Conservation (phyloP, 2,113 vertebrate genomes). For the Chrysochloris asiatica region DNA sequence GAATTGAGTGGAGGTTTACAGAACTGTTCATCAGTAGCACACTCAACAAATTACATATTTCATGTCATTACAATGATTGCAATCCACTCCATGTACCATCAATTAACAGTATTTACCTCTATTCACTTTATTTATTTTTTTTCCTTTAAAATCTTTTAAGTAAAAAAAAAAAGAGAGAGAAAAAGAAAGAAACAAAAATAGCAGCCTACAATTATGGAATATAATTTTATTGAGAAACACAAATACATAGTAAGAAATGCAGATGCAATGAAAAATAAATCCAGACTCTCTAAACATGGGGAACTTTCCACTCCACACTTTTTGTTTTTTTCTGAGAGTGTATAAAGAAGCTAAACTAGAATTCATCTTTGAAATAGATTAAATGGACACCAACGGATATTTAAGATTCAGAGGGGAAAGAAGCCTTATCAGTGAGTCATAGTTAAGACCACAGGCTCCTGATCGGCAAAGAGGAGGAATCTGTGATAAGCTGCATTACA, state of each 20-base stretch:
- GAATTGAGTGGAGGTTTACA: too few species aligned
- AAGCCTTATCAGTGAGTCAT: constrained; percentile 5
- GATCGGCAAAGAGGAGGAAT: constrained; percentile 45
- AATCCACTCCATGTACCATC: too few species aligned
- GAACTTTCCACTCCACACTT: not conserved
- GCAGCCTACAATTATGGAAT: not conserved
- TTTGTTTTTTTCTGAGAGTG: not conserved
- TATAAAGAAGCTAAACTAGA: constrained; percentile 15
- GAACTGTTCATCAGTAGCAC: too few species aligned
- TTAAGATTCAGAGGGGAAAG: constrained; percentile 28
- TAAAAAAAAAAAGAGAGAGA: not conserved
- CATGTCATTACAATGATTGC: too few species aligned
- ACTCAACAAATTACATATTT: too few species aligned
- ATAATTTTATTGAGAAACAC: not conserved
- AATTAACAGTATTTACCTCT: too few species aligned
- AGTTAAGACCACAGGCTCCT: constrained; percentile 31
- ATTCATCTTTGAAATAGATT: constrained; percentile 49
- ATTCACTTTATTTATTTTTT: not conserved
- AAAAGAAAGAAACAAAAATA: constrained; percentile 16
- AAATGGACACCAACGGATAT: constrained; percentile 34
- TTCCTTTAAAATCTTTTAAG: too few species aligned
- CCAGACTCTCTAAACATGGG: not conserved
- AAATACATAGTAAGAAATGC: not conserved
- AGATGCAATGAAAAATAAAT: not conserved
- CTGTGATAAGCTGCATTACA: constrained; percentile 1